Evolutionary conservation across 2,888 invertebrate genomes (phyloP), one percentile per base, ranked within the genome.

Genomic region (Colostygia pectinataria): DNA sequence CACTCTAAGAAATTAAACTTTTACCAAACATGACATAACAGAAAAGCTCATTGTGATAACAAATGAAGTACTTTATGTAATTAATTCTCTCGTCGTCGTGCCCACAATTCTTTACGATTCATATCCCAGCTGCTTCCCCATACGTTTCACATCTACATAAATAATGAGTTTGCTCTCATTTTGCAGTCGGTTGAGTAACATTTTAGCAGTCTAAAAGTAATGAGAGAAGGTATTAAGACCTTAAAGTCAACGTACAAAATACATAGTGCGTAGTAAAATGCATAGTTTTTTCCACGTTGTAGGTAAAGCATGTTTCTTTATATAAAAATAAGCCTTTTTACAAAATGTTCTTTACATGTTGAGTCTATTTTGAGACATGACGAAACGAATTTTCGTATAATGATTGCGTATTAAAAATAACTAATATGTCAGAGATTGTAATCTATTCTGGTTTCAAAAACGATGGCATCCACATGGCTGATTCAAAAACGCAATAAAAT

Each of bases 91-190:
- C 32, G 27, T 42, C 42, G 38, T 42, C 33, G 32, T 20, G 37
- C 46, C 41, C 38, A 52, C 51, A 46, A 40, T 46, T 52, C 38
- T 52, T 52, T 38, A 42, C 38, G 38, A 46, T 46, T 46, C 46
- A 52, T 46, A 46, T 42, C 33, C 45, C 51, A 51, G 45, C 37
- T 28, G 51, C 37, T 45, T 32, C 34, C 33, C 34, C 32, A 52
- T 52, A 52, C 46, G 51, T 38, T 52, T 38, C 33, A 42, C 37
- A 52, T 46, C 46, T 46, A 42, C 51, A 46, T 52, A 46, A 52
- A 38, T 52, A 52, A 52, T 52, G 51, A 42, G 41, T 46, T 52
- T 46, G 37, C 42, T 52, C 33, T 38, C 42, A 46, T 52, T 46
- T 42, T 52, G 24, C 45, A 41, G 45, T 42, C 28, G 31, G 41